These are phyloP conservation scores for Porites rus DNA, from an alignment of 92 coral and sea anemone species.

Conservation along the genomic window DNA sequence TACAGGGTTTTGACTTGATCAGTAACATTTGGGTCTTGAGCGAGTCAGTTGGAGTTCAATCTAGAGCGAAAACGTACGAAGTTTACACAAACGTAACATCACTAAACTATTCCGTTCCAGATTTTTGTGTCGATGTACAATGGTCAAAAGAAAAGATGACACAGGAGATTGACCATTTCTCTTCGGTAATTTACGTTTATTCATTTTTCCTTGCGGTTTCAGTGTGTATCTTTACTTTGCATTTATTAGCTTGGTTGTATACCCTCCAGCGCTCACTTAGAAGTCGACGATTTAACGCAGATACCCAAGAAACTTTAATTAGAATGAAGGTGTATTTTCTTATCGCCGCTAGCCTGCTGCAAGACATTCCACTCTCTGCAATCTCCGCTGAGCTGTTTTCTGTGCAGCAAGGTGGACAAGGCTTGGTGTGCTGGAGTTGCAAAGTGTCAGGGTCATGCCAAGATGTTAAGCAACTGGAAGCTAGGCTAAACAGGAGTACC, in stretches of 20 bases:
- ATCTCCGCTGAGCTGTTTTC: slow-evolving; percentile 90
- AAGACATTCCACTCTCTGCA: slow-evolving; percentile 94
- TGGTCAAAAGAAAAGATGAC: slow-evolving; percentile 77
- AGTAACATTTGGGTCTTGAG: slow-evolving; percentile 81
- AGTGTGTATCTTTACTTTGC: slow-evolving; percentile 70
- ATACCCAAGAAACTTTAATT: slow-evolving; percentile 71
- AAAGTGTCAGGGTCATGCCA: slow-evolving; percentile 76
- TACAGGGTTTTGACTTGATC: slow-evolving; percentile 92
- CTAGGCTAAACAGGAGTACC: slow-evolving; percentile 60
- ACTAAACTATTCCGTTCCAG: slow-evolving; percentile 67
- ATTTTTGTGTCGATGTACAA: slow-evolving; percentile 65
- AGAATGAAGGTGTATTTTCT: slow-evolving; percentile 82
- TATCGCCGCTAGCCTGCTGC: slow-evolving; percentile 79
- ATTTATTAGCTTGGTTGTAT: slow-evolving; percentile 84
- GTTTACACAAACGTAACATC: slow-evolving; percentile 63
- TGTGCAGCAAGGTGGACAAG: slow-evolving; percentile 80
- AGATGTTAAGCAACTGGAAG: slow-evolving; percentile 62
- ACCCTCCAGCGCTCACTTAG: slow-evolving; percentile 78
- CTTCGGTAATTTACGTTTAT: slow-evolving; percentile 62
- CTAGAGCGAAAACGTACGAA: slow-evolving; percentile 49
- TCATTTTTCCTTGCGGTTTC: slow-evolving; percentile 81
- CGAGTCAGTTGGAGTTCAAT: slow-evolving; percentile 67
- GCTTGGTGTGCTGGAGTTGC: slow-evolving; percentile 90
- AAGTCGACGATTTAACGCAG: slow-evolving; percentile 72
- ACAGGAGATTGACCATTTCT: slow-evolving; percentile 57